Evolutionary conservation across 2,113 vertebrate species (phyloP), one percentile per base, ranked within the genome.

Genomic region (Thalassoma bifasciatum): DNA sequence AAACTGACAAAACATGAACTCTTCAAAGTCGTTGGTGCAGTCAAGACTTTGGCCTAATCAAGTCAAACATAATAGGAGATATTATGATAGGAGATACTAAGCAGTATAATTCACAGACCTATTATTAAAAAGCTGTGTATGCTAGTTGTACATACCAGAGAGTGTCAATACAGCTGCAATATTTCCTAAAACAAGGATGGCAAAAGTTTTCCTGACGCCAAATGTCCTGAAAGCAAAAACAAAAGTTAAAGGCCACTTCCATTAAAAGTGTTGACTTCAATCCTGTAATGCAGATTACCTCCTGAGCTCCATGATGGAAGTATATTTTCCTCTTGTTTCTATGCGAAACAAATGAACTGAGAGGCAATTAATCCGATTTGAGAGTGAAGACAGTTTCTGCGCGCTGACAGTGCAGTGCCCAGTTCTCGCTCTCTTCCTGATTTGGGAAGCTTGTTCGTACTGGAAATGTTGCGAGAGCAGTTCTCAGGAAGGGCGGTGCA

Each of bases 21-120:
- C 0, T 0, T 37, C 37, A 13, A 3, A 79, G 82, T 94, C 83
- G 49, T 90, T 83, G 23, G 78, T 68, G 42, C 92, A 94, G 10
- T 65, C 36, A 7, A 92, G 58, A 36, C 42, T 42, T 0, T 14
- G 4, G 11, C 14, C 80, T 87, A 14, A 1, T 13, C 1, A 13
- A 72, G 42, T 63, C 14, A 40, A 1, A 59, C 2, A 26, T 8
- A 10, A 49, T 4, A 49, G 0, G 16, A 8, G 1, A 66, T 0
- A 23, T 3, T 10, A 1, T n/a, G n/a, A n/a, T n/a, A n/a, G n/a
- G n/a, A n/a, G n/a, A n/a, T n/a, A n/a, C n/a, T 19, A 0, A 11
- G 58, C 16, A 50, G 14, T 42, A 19, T 4, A 12, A 49, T 3
- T 2, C 30, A 22, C n/a, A 4, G 36, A 5, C 17, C 1, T 4